These are phyloP conservation scores for Numenius phaeopus DNA, from an alignment of 2,797 vertebrate genomes.

Conservation along the genomic window DNA sequence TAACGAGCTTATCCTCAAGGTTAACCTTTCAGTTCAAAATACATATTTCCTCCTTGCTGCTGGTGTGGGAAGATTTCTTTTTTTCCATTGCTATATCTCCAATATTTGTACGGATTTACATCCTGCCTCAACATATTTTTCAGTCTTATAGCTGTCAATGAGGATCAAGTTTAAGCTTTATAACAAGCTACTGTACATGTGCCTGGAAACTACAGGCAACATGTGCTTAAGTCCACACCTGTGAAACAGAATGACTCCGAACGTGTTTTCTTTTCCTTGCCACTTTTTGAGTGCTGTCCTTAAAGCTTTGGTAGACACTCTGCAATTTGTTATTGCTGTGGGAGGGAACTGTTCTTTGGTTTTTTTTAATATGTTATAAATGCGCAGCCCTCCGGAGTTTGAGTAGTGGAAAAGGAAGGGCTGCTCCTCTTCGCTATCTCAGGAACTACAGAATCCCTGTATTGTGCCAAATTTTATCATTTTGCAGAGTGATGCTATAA, in stretches of 20 bases:
- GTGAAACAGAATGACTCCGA: slow-evolving; percentile 33
- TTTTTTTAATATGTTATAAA: slow-evolving; percentile 16
- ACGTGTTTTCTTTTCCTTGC: slow-evolving; percentile 35
- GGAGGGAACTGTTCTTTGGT: not conserved
- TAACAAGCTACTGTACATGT: not conserved
- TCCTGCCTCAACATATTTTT: slow-evolving; percentile 4
- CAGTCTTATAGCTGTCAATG: slow-evolving; percentile 20
- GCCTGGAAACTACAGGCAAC: slow-evolving; percentile 63
- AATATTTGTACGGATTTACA: not conserved
- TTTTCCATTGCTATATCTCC: not conserved
- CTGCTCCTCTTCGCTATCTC: slow-evolving; percentile 33
- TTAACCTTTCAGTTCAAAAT: not conserved
- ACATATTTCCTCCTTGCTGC: not conserved
- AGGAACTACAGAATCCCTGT: not conserved
- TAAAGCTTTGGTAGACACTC: not conserved
- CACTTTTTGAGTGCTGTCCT: not conserved
- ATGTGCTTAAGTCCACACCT: slow-evolving; percentile 54
- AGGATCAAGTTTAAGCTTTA: slow-evolving; percentile 36
- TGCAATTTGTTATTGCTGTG: slow-evolving; percentile 25
- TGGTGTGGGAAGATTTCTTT: not conserved
- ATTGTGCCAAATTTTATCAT: slow-evolving; percentile 15
- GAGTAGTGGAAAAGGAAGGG: slow-evolving; percentile 59
- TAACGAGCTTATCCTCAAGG: not conserved
- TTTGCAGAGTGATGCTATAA: not conserved
- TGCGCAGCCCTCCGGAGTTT: not conserved